Base-by-base conservation (phyloP, 1,140 invertebrate genomes). In the Scaptomyza pallida region DNA sequence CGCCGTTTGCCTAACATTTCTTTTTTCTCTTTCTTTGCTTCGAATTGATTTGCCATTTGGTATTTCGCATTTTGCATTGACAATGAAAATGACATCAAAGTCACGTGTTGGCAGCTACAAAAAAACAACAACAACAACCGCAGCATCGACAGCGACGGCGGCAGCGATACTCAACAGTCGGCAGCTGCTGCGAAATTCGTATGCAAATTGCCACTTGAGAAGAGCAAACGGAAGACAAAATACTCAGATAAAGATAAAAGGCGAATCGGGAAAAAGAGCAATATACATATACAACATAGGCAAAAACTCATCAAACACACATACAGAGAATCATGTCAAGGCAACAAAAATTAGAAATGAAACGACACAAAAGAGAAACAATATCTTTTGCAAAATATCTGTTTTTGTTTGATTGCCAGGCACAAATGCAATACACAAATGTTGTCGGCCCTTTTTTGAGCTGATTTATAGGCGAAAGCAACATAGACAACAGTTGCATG, bases 51-150 rank as follows among this genome's bases (percentile, higher is more conserved):
- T 85, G 69, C 69, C 33, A 68, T 73, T 73, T 78, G 67, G 26
- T 8, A 30, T 30, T 30, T 30, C 78, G 61, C 81, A 85, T 82
- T 75, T 37, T 74, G 64, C 81, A 85, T 82, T 75, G 82, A 88
- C 82, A 86, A 88, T 88, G 78, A 78, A 88, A 88, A 75, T 78
- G 59, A 78, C 81, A 88, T 86, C 82, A 86, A 88, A 86, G 78
- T 86, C 82, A 88, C 82, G 83, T 86, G 81, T 76, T 67, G 67
- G 51, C 74, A 68, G 44, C 45, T 65, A 30, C 67, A 76, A 60
- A 65, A 35, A 35, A 3, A n/a, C n/a, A 12, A 12, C 10, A n/a
- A 35, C 10, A 35, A 35, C 10, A 35, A 35, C 33, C 6, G 8
- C 26, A 26, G 23, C n/a, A n/a, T n/a, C n/a, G 19, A 35, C 67